Evolutionary conservation across 1,140 invertebrate genomes (phyloP).

Genomic region (Cydia amplana): DNA sequence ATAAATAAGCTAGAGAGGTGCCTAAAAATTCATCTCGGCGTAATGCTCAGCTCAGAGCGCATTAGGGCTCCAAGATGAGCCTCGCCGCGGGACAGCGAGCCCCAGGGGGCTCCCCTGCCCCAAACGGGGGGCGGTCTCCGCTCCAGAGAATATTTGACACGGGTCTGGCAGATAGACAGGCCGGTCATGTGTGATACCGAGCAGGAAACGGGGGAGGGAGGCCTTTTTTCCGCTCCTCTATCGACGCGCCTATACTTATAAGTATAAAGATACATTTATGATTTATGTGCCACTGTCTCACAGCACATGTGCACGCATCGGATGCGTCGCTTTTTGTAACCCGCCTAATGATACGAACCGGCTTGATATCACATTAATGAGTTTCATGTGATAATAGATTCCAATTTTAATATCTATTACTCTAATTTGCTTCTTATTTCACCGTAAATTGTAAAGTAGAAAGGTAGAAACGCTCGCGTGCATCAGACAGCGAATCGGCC

Average conservation of each 20-base stretch:
- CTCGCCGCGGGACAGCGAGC: conserved; percentile 75
- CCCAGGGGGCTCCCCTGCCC: conserved; percentile 67
- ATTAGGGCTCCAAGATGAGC: conserved; percentile 77
- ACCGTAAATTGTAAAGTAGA: conserved; percentile 37
- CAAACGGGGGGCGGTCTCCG: conserved; percentile 69
- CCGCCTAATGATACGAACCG: conserved; percentile 53
- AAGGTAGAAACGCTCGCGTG: conserved; percentile 33
- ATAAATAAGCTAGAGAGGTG: conserved; percentile 33
- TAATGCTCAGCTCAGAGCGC: conserved; percentile 65
- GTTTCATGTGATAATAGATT: conserved; percentile 47
- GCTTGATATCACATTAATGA: conserved; percentile 53
- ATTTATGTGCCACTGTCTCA: conserved; percentile 65
- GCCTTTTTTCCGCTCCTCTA: conserved; percentile 71
- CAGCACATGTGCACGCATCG: conserved; percentile 70
- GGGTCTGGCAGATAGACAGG: conserved; percentile 79
- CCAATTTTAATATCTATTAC: conserved; percentile 44
- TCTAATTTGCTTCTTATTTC: conserved; percentile 42
- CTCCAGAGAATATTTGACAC: conserved; percentile 79
- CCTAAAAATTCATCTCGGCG: conserved; percentile 71
- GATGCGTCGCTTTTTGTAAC: conserved; percentile 59
- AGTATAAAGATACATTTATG: conserved; percentile 69
- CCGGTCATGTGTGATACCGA: conserved; percentile 78
- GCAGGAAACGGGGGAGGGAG: conserved; percentile 67
- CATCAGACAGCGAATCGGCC: background rate
- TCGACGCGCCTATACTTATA: conserved; percentile 66